Conservation (phyloP, 1,140 invertebrate genomes). For the Pollicipes pollicipes region DNA sequence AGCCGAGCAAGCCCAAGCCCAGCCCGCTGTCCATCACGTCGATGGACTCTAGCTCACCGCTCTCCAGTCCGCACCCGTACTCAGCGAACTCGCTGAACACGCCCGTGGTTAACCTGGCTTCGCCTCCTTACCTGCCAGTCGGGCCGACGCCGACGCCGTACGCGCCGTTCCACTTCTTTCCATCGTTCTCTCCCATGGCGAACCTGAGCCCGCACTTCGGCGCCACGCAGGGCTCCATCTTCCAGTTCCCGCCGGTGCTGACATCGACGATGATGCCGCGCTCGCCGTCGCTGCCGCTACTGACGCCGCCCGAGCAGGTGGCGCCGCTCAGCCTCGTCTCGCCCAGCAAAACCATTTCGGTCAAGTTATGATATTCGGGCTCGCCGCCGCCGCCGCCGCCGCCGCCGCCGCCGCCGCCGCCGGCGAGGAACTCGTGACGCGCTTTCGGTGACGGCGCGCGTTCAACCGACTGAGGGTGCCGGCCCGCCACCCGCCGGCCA, state of each 20-base stretch:
- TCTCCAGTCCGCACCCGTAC: constrained; percentile 18
- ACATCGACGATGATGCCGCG: not conserved
- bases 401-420: no score
- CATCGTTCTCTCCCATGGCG: constrained; percentile 1
- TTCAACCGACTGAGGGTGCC: not conserved
- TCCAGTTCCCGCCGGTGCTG: constrained; percentile 17
- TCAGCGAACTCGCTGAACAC: constrained; percentile 18
- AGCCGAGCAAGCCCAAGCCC: constrained; percentile 17
- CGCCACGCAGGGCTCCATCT: constrained; percentile 15
- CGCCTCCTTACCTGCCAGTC: constrained; percentile 18
- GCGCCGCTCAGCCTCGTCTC: constrained; percentile 5
- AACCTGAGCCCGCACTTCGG: constrained; percentile 15
- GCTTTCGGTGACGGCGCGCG: no score
- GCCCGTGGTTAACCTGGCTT: constrained; percentile 20
- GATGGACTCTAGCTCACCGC: constrained; percentile 15
- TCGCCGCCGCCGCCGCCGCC: not conserved
- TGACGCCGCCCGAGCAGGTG: constrained; percentile 5
- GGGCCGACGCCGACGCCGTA: constrained; percentile 17
- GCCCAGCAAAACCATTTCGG: not conserved
- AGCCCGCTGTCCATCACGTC: constrained; percentile 19
- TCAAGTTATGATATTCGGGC: not conserved
- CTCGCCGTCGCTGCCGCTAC: constrained; percentile 1
- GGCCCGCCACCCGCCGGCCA: no score
- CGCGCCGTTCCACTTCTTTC: constrained; percentile 21
- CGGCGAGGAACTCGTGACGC: not conserved